phyloP scores from a whole-genome alignment of 2,888 invertebrate genomes.

The Sisyra nigra region DNA sequence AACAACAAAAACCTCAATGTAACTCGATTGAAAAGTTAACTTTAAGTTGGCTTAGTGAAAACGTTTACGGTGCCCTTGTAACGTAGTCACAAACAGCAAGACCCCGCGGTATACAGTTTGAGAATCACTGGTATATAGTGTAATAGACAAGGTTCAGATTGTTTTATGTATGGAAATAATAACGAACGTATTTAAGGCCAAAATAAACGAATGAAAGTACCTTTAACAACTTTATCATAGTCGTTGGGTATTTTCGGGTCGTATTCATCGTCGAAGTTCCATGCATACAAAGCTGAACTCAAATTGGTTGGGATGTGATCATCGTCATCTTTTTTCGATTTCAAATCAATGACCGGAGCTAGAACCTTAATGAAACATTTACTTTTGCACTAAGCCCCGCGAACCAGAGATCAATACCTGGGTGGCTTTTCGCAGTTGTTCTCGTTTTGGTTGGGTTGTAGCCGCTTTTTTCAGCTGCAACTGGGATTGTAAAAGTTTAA shows the following conservation, averaged over 20 bases:
- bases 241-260: slow-evolving; percentile 98
- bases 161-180: too few species aligned
- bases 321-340: slow-evolving; percentile 27
- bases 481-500: slow-evolving; percentile 83
- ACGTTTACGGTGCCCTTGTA: too few species aligned
- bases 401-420: slow-evolving; percentile 32
- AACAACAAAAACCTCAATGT: too few species aligned
- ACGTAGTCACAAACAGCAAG: too few species aligned
- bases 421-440: slow-evolving; percentile 51
- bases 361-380: slow-evolving; percentile 17
- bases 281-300: slow-evolving; percentile 47
- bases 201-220: slow-evolving; percentile 20
- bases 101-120: too few species aligned
- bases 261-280: slow-evolving; percentile 91
- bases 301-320: slow-evolving; percentile 20
- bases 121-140: too few species aligned
- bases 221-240: slow-evolving; percentile 89
- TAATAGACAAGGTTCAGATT: too few species aligned
- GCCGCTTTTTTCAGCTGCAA: slow-evolving; percentile 83
- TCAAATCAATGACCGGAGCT: slow-evolving; percentile 28
- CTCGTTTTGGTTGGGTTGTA: slow-evolving; percentile 63
- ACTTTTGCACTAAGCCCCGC: slow-evolving; percentile 20
- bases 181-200: too few species aligned
- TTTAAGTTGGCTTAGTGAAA: too few species aligned
- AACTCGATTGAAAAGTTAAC: too few species aligned